Base-by-base conservation (phyloP, 2,113 vertebrate species). In the Paradisaea rubra region DNA sequence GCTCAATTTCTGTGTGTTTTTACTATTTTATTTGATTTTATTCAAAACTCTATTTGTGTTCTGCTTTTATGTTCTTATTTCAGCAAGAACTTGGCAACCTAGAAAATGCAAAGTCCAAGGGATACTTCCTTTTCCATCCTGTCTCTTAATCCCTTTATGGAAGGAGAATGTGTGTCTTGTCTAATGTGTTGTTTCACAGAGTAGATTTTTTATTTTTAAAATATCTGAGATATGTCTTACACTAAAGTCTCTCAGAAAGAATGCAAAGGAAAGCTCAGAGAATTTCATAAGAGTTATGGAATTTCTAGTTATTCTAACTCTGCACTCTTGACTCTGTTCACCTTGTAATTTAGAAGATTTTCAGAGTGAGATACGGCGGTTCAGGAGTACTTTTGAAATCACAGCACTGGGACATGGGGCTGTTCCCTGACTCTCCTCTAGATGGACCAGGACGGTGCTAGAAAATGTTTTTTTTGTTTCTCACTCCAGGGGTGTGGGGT, bases 401-500 rank as follows among this genome's bases (percentile, higher is more conserved):
- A 3, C 19, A n/a, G 31, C 63, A 10, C 8, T 2, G 3, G 27
- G 44, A 19, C 15, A 6, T 6, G 12, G 18, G 31, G 15, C 6
- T 35, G 2, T 45, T 80, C 37, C 42, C 33, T 3, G 7, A 4
- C 37, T 44, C 44, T 50, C 3, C 24, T 64, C 44, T 11, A 2
- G 45, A 9, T 7, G 52, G 45, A n/a, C 8, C 42, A 59, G 54
- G 23, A 0, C 39, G 27, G 72, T 5, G n/a, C 45, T 39, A 35
- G 74, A 35, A 72, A 24, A 42, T 50, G 41, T 15, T 44, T 77
- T 70, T n/a, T 31, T 30, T 41, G 31, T 54, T 30, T 1, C 17
- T 19, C 10, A 1, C 27, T 14, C 4, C 1, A 2, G 14, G 33
- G n/a, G 6, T 9, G 4, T 1, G 28, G 20, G 35, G 10, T 27